Percentiles rank a stretch among this genome's conserved stretches.
Evolutionary conservation across 2,888 invertebrate species (phyloP).

Genomic region (Melanostoma scalare): DNA sequence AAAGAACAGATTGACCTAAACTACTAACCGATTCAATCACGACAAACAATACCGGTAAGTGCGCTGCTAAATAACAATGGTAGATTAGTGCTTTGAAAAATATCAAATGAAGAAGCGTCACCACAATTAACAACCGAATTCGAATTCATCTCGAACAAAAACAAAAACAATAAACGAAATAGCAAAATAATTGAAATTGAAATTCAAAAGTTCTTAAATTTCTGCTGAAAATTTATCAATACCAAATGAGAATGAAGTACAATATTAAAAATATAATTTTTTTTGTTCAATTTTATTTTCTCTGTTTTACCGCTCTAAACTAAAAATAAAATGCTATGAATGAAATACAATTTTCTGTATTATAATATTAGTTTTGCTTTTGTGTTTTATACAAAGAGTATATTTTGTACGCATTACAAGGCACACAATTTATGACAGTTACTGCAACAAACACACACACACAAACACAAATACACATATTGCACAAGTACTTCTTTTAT

Average conservation of each 20-base stretch:
- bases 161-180: slow-evolving; percentile 32
- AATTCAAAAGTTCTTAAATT: slow-evolving; percentile 4
- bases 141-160: slow-evolving; percentile 18
- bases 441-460: slow-evolving; percentile 39
- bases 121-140: too few species aligned
- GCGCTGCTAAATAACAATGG: too few species aligned
- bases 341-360: slow-evolving; percentile 19
- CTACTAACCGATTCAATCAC: too few species aligned
- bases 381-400: slow-evolving; percentile 39
- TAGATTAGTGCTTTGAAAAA: too few species aligned
- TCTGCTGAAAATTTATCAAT: slow-evolving; percentile 55
- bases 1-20: not conserved
- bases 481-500: slow-evolving; percentile 56
- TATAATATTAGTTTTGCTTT: slow-evolving; percentile 31
- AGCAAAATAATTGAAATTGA: slow-evolving; percentile 19
- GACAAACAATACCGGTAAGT: too few species aligned
- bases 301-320: slow-evolving; percentile 22
- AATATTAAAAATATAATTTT: slow-evolving; percentile 40
- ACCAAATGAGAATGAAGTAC: slow-evolving; percentile 70
- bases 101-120: too few species aligned
- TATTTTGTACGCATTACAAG: slow-evolving; percentile 58
- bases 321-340: slow-evolving; percentile 1
- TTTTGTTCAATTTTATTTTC: slow-evolving; percentile 30
- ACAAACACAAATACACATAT: slow-evolving; percentile 36
- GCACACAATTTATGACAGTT: slow-evolving; percentile 41